Conservation (phyloP, 2,797 vertebrate species). For the Lophotriccus pileatus region DNA sequence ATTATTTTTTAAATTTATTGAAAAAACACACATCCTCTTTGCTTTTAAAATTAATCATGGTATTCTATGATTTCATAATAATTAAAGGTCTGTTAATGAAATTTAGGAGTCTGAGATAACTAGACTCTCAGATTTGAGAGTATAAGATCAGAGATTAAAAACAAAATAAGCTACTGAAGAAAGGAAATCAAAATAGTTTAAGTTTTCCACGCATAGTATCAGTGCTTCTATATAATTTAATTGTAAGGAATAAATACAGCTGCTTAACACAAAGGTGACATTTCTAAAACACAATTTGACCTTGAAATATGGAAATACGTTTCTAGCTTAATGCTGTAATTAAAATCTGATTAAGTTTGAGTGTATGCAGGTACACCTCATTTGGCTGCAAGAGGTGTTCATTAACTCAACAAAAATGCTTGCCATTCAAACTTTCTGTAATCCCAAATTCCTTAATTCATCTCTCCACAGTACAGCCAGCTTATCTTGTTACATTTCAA, state of each 20-base stretch:
- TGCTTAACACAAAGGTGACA: neutral
- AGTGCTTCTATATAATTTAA: neutral
- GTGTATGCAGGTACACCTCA: neutral
- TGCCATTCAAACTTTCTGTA: neutral
- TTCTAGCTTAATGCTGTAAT: neutral
- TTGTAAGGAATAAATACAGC: neutral
- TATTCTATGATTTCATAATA: neutral
- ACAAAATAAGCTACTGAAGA: neutral
- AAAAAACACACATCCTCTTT: neutral
- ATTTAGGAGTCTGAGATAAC: neutral
- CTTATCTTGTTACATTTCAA: neutral
- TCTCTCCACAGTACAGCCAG: neutral
- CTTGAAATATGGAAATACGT: neutral
- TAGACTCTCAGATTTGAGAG: neutral
- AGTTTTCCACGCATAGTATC: neutral
- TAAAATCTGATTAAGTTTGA: neutral
- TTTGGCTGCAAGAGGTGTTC: neutral
- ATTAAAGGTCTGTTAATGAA: neutral
- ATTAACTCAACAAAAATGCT: neutral
- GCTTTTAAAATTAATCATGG: neutral
- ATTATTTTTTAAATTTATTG: neutral
- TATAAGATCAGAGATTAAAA: neutral
- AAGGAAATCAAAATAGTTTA: neutral
- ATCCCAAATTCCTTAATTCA: neutral
- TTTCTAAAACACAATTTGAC: neutral